These are phyloP conservation scores for Buteo buteo DNA, from an alignment of 2,113 vertebrate species.

Conservation along the genomic window DNA sequence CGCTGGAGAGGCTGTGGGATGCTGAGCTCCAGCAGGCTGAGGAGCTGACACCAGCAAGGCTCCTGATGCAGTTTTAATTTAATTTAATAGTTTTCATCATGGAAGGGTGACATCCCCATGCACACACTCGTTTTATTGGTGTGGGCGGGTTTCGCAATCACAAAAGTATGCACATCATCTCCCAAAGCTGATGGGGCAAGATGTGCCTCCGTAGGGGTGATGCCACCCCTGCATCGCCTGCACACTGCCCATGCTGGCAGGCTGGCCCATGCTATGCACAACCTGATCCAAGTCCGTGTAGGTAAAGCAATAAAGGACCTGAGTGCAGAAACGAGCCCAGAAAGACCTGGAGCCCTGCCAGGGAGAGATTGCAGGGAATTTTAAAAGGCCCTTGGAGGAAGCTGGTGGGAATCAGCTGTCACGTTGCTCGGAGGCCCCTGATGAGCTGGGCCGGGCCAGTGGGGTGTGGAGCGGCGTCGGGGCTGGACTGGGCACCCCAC, in stretches of 20 bases:
- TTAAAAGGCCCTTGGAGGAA: neutral
- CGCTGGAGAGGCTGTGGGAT: neutral
- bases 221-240: neutral
- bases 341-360: neutral
- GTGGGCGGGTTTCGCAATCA: accelerated
- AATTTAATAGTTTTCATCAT: neutral
- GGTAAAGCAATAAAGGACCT: neutral
- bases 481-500: neutral
- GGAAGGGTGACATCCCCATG: neutral
- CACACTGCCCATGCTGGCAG: accelerated
- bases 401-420: neutral
- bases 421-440: neutral
- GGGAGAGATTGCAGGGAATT: neutral
- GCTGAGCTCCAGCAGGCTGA: neutral
- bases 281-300: neutral
- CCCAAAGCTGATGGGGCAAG: neutral
- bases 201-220: neutral
- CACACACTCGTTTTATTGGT: neutral
- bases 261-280: accelerated
- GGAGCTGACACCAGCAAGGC: slow-evolving; percentile 1
- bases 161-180: neutral
- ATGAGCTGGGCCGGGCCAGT: accelerated
- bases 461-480: neutral
- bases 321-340: accelerated
- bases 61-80: neutral